These are phyloP conservation scores for Hemaris fuciformis DNA, from an alignment of 2,888 invertebrate genomes.

Conservation along the genomic window DNA sequence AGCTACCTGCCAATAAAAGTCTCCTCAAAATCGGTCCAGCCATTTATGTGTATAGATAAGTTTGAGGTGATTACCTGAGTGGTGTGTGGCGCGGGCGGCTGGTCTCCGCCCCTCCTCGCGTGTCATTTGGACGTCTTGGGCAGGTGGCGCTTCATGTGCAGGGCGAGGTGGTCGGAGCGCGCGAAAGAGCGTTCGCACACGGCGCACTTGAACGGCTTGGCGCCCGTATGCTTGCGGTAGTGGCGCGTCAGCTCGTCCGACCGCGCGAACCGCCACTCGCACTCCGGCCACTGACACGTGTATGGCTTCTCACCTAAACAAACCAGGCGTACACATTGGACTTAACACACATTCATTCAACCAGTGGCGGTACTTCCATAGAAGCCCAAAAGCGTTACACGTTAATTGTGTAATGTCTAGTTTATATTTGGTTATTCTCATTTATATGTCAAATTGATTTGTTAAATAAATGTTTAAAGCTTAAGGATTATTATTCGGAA, in stretches of 20 bases:
- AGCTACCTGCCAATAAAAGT: no score
- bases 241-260: conserved; percentile 98
- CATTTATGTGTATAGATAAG: no score
- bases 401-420: no score
- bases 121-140: conserved; percentile 91
- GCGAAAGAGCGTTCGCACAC: conserved; percentile 98
- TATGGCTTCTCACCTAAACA: conserved; percentile 96
- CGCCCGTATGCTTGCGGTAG: conserved; percentile 98
- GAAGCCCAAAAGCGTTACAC: no score
- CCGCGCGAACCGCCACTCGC: conserved; percentile 98
- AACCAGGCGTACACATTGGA: no score
- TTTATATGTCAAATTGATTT: no score
- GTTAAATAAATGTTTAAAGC: no score
- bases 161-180: conserved; percentile 95
- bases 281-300: conserved; percentile 98
- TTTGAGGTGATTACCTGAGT: conserved; percentile 66
- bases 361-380: no score
- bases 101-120: conserved; percentile 73
- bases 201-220: conserved; percentile 97
- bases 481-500: no score
- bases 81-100: conserved; percentile 61
- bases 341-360: no score
- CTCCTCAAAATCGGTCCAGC: no score
- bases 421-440: no score
- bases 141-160: conserved; percentile 98